phyloP scores from a whole-genome alignment of 2,888 invertebrate species.

The Ennomos fuscantarius region DNA sequence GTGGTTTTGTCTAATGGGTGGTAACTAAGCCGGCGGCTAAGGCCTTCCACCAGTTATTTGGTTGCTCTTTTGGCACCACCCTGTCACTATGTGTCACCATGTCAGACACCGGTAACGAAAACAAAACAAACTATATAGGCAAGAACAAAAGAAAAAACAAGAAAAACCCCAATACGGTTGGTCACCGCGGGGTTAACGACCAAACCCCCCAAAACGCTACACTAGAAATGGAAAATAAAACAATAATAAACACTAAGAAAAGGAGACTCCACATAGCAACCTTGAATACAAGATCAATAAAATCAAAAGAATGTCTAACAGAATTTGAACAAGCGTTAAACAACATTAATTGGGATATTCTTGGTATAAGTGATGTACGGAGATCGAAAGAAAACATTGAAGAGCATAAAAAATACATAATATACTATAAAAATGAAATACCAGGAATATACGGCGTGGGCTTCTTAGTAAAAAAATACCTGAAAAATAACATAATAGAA shows the following conservation, averaged over 20 bases:
- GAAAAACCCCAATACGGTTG: slow-evolving; percentile 24
- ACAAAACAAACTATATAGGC: neutral
- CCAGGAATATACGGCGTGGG: slow-evolving; percentile 25
- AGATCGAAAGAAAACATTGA: too few relatives aligned
- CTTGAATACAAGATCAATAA: slow-evolving; percentile 24
- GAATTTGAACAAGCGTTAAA: slow-evolving; percentile 27
- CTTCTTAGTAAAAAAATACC: slow-evolving; percentile 22
- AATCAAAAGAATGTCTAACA: slow-evolving; percentile 13
- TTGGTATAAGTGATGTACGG: slow-evolving; percentile 28
- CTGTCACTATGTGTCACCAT: too few relatives aligned
- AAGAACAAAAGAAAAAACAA: slow-evolving; percentile 3
- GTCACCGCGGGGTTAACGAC: slow-evolving; percentile 34
- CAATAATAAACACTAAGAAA: neutral
- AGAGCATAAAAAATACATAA: slow-evolving; percentile 21
- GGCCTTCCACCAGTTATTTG: too few relatives aligned
- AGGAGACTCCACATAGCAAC: slow-evolving; percentile 22
- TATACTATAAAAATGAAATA: slow-evolving; percentile 26
- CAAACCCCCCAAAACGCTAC: slow-evolving; percentile 22
- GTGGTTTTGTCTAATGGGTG: too few relatives aligned
- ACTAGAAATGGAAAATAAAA: slow-evolving; percentile 3
- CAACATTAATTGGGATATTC: slow-evolving; percentile 25
- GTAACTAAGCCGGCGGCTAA: too few relatives aligned
- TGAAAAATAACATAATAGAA: slow-evolving; percentile 23
- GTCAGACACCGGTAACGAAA: slow-evolving; percentile 22
- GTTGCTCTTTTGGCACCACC: too few relatives aligned